Conservation (phyloP, 2,113 vertebrate genomes). For the Tapirus terrestris region DNA sequence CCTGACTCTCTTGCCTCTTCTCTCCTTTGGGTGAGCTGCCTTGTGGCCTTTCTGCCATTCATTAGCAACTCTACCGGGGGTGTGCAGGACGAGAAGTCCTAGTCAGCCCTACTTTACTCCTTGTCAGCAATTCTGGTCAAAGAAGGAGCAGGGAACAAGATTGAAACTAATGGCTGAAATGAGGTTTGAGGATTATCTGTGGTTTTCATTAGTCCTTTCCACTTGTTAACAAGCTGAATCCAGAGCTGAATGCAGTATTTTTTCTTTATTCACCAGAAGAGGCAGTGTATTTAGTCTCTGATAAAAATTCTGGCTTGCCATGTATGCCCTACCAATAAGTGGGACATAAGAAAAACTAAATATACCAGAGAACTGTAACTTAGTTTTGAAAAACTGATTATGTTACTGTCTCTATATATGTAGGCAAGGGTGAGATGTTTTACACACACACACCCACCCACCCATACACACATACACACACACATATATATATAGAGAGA, state of each 20-base stretch:
- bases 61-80: not conserved
- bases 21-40: not conserved
- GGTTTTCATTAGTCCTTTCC: slow-evolving; percentile 32
- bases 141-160: slow-evolving; percentile 11
- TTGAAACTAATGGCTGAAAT: slow-evolving; percentile 53
- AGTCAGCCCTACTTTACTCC: not conserved
- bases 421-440: not conserved
- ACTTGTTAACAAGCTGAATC: slow-evolving; percentile 47
- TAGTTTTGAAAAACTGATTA: not conserved
- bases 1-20: not conserved
- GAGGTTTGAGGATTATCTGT: slow-evolving; percentile 21
- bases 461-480: not conserved
- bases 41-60: slow-evolving; percentile 11
- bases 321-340: not conserved
- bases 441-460: not conserved
- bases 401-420: not conserved
- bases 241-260: not conserved
- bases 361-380: not conserved
- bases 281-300: not conserved
- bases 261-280: slow-evolving; percentile 19
- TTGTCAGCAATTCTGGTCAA: slow-evolving; percentile 39
- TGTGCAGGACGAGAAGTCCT: not conserved
- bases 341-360: not conserved
- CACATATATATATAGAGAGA: not conserved
- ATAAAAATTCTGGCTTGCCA: slow-evolving; percentile 26